Evolutionary conservation across 2,888 invertebrate species (phyloP).

Genomic region (Coelinius sp.): DNA sequence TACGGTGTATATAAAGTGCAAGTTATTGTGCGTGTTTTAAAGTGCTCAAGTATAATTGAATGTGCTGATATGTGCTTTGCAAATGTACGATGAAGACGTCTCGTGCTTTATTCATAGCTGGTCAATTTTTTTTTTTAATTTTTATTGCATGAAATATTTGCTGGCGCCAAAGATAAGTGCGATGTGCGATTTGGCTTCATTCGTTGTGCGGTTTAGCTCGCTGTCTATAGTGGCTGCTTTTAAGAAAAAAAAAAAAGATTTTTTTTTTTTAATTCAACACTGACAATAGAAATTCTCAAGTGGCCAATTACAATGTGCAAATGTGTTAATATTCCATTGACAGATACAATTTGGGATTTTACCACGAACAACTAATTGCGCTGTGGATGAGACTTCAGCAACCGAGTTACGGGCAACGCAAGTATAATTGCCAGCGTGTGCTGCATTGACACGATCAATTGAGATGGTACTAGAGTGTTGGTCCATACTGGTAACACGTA

Average conservation of each 20-base stretch:
- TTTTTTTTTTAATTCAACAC: neutral
- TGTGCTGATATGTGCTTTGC: slow-evolving; percentile 37
- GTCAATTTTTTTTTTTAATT: no score
- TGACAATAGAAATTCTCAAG: neutral
- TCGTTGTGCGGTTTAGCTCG: slow-evolving; percentile 31
- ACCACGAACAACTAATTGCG: slow-evolving; percentile 72
- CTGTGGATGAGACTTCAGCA: slow-evolving; percentile 72
- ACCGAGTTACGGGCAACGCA: slow-evolving; percentile 92
- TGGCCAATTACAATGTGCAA: neutral
- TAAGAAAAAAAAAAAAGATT: neutral
- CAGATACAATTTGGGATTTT: slow-evolving; percentile 49
- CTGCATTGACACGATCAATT: slow-evolving; percentile 87
- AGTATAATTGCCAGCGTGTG: slow-evolving; percentile 92
- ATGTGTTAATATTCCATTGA: neutral
- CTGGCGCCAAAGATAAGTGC: slow-evolving; percentile 22
- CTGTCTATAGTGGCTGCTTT: slow-evolving; percentile 21
- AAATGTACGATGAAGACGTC: slow-evolving; percentile 30
- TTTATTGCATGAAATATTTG: slow-evolving; percentile 11
- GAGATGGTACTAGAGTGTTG: slow-evolving; percentile 89
- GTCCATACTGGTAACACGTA: slow-evolving; percentile 73
- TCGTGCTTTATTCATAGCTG: neutral
- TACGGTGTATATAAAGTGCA: slow-evolving; percentile 39
- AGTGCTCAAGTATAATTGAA: slow-evolving; percentile 42
- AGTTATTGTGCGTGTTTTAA: slow-evolving; percentile 43
- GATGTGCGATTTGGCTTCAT: slow-evolving; percentile 36